Evolutionary conservation across 1,140 invertebrate species (phyloP), one percentile per base, ranked within the genome.

Genomic region (Drosophila fuyamai): DNA sequence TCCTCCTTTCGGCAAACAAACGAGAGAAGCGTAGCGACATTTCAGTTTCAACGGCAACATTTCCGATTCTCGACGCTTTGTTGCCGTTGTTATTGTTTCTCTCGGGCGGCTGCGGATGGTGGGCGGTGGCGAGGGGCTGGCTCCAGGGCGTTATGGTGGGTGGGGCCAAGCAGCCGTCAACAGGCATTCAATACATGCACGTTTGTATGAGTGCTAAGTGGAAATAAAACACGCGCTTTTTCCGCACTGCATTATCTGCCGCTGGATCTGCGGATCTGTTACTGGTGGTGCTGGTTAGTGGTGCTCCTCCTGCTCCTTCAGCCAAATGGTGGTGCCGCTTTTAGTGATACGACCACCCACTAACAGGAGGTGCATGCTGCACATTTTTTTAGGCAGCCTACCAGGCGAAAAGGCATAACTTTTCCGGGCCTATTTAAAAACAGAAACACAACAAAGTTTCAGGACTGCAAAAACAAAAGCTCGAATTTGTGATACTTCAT

Each of bases 41-140:
- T 89, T 89, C 80, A 89, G 84, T 89, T 89, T 89, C 84, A 89
- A 89, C 84, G 84, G 84, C 84, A 89, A 89, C 84, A 89, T 89
- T 89, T 89, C 84, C 84, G 84, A 89, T 89, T 79, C 80, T 83
- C 63, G 76, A 71, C 66, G 83, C 82, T 82, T 83, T 88, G 65
- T 66, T 83, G 83, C 67, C 79, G 71, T 83, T 88, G 83, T 88
- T 88, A 83, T 88, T 88, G 79, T 88, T 88, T 76, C 76, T 83
- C 61, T 43, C 47, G n/a, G 38, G 51, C 57, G 51, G 44, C 13
- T 29, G 27, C 32, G 43, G 18, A 29, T 14, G 41, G 14, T 29
- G n/a, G 23, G 35, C 3, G 32, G 36, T 36, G 14, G 27, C 16
- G 18, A 56, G 59, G 8, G 6, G 36, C 29, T 38, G 51, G 50